phyloP scores from a whole-genome alignment of 2,888 invertebrate species.

The Campoplex capitator region DNA sequence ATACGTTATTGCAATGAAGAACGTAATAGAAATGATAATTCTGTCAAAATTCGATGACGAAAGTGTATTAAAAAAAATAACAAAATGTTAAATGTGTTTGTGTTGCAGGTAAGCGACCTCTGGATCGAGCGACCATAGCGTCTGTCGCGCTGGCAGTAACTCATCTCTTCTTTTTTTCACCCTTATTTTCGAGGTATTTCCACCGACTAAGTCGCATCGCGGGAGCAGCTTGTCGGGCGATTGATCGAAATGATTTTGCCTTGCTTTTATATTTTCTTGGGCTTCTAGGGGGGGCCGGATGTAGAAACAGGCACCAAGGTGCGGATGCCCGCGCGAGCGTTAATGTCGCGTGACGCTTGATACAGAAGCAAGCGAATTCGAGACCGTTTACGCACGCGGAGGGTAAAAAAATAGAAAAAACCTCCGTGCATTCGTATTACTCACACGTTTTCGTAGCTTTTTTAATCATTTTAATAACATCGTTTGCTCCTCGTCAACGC shows the following conservation, averaged over 20 bases:
- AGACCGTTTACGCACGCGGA: constrained; percentile 34
- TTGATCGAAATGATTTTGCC: not conserved
- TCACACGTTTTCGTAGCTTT: not conserved
- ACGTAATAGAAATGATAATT: not conserved
- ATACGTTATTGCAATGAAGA: not conserved
- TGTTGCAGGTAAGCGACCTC: constrained; percentile 62
- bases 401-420: not conserved
- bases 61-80: constrained; percentile 7
- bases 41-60: not conserved
- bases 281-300: constrained; percentile 16
- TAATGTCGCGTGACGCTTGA: constrained; percentile 59
- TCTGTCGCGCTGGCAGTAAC: constrained; percentile 3
- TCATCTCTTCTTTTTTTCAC: not conserved
- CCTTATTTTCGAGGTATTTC: constrained; percentile 55
- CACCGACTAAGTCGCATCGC: not conserved
- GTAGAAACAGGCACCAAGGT: constrained; percentile 23
- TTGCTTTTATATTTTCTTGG: constrained; percentile 16
- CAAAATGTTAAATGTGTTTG: constrained; percentile 17
- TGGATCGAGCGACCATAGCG: constrained; percentile 4
- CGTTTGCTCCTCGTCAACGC: not conserved
- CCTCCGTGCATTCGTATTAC: constrained; percentile 18
- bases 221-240: not conserved
- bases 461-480: constrained; percentile 6
- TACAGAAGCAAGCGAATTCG: constrained; percentile 37
- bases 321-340: constrained; percentile 54